Conservation (phyloP, 1,140 invertebrate species). For the Drosophila pandora region DNA sequence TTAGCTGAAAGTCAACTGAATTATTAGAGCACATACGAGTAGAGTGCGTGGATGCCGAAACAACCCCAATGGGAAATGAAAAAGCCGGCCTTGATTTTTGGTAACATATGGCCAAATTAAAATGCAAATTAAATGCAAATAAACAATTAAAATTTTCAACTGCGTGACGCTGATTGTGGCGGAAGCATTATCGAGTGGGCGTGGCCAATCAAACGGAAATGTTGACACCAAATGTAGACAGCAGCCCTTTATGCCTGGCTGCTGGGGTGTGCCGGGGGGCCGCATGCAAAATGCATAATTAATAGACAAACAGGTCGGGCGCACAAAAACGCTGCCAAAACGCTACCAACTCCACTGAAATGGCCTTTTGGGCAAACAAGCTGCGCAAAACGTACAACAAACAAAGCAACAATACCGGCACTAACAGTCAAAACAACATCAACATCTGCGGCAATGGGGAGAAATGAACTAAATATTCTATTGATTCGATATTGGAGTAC, state of each 20-base stretch:
- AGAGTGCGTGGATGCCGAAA: not conserved
- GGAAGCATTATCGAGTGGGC: slow-evolving; percentile 44
- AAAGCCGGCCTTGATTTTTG: slow-evolving; percentile 29
- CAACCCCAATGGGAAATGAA: slow-evolving; percentile 11
- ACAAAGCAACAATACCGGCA: slow-evolving; percentile 32
- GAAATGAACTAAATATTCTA: not conserved
- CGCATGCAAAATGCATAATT: slow-evolving; percentile 62
- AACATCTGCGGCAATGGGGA: not conserved
- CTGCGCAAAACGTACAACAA: slow-evolving; percentile 25
- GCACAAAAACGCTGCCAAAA: slow-evolving; percentile 7
- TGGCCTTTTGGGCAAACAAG: slow-evolving; percentile 52
- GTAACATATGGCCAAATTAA: slow-evolving; percentile 76
- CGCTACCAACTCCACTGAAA: slow-evolving; percentile 18
- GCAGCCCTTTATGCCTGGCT: not conserved
- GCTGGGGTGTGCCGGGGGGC: not conserved
- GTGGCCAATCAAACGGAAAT: slow-evolving; percentile 54
- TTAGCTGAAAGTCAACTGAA: slow-evolving; percentile 51
- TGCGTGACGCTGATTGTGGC: slow-evolving; percentile 43
- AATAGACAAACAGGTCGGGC: slow-evolving; percentile 63
- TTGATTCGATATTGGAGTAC: not conserved
- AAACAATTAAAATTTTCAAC: slow-evolving; percentile 73
- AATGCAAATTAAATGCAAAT: slow-evolving; percentile 81
- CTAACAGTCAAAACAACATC: slow-evolving; percentile 35
- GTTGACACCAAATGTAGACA: slow-evolving; percentile 24
- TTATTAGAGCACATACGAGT: slow-evolving; percentile 42